Evolutionary conservation across 37 sponge, comb jelly and placozoan species (phyloP).

Genomic region (Cladorhizidae sp.): DNA sequence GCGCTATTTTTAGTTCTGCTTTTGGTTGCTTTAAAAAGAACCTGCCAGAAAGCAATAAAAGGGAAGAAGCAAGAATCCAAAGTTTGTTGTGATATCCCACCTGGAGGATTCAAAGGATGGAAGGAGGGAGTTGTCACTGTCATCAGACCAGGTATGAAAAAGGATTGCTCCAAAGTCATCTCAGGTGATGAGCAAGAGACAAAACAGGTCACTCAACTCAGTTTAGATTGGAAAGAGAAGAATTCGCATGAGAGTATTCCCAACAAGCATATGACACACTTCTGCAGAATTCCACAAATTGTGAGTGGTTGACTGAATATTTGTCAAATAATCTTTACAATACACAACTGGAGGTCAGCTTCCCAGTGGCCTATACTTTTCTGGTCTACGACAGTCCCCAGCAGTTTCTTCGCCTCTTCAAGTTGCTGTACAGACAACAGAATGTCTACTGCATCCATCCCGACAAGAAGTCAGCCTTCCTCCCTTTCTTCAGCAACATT

Average conservation of each 20-base stretch:
- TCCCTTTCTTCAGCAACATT: not conserved
- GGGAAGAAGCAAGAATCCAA: too few relatives aligned
- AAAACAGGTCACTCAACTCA: not conserved
- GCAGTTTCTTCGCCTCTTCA: conserved; percentile 29
- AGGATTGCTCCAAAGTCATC: conserved; percentile 6
- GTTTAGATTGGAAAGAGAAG: not conserved
- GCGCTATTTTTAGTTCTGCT: too few relatives aligned
- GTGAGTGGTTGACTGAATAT: not conserved
- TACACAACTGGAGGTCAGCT: conserved; percentile 4
- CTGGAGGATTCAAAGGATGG: conserved; percentile 11
- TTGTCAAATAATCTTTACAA: conserved; percentile 26
- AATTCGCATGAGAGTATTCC: not conserved
- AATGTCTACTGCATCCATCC: conserved; percentile 39
- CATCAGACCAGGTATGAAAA: not conserved
- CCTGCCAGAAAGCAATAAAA: too few relatives aligned
- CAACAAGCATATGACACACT: not conserved
- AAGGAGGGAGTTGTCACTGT: conserved; percentile 16
- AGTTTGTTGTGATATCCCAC: not conserved
- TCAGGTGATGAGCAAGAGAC: not conserved
- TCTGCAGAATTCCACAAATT: not conserved
- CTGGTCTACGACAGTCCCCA: conserved; percentile 3
- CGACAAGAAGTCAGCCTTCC: conserved; percentile 13
- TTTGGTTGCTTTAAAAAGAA: too few relatives aligned
- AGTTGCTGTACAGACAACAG: conserved; percentile 35
- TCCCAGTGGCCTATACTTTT: conserved; percentile 29